A percentile compares a stretch with the other conserved stretches of the same genome.
Conservation (phyloP, 2,888 invertebrate genomes). For the Melanargia galathea region DNA sequence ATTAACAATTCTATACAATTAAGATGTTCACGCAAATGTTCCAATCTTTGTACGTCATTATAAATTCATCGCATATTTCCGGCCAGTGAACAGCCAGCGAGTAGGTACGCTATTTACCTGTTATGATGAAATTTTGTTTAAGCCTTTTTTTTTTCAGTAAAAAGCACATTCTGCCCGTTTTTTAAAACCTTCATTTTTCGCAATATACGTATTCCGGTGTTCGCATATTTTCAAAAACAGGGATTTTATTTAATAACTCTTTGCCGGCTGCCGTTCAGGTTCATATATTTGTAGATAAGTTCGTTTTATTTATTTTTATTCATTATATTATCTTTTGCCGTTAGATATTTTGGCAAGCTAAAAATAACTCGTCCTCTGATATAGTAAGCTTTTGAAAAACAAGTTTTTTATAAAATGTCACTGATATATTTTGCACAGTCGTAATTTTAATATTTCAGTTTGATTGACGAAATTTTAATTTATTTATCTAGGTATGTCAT, state of each 20-base stretch:
- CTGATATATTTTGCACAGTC: too few relatives aligned
- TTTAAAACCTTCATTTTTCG: slow-evolving; percentile 2
- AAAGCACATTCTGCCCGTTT: slow-evolving; percentile 14
- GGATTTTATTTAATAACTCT: too few relatives aligned
- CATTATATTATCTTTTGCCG: neutral
- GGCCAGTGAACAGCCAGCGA: neutral
- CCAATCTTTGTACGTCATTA: neutral
- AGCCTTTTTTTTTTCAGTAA: slow-evolving; percentile 10
- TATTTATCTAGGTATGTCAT: too few relatives aligned
- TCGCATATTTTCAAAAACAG: slow-evolving; percentile 2
- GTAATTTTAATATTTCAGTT: too few relatives aligned
- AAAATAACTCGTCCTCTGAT: neutral
- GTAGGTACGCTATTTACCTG: slow-evolving; percentile 22
- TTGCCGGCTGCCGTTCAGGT: neutral
- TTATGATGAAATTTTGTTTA: slow-evolving; percentile 16
- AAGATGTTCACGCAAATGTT: too few relatives aligned
- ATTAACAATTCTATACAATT: too few relatives aligned
- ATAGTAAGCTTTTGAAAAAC: too few relatives aligned
- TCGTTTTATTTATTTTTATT: slow-evolving; percentile 1
- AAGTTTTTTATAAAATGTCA: too few relatives aligned
- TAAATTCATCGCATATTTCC: slow-evolving; percentile 9
- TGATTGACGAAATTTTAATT: too few relatives aligned
- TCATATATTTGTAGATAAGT: neutral
- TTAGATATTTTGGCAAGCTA: neutral
- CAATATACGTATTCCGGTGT: slow-evolving; percentile 2